Conservation (phyloP, 2,888 invertebrate genomes). For the Julus scanicus region DNA sequence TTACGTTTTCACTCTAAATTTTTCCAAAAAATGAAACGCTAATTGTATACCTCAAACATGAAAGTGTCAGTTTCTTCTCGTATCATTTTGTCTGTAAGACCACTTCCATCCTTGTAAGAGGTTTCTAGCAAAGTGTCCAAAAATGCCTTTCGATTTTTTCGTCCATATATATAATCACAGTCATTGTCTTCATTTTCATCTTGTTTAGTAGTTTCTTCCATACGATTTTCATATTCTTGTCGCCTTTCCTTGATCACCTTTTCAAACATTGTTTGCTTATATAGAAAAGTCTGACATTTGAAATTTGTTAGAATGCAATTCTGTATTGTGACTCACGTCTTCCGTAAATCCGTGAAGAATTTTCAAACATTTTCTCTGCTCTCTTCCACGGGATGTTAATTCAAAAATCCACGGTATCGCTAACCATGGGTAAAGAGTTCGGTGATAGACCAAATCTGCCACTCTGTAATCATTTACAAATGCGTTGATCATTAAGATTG, state of each 20-base stretch:
- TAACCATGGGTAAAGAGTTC: not conserved
- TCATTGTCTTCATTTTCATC: not conserved
- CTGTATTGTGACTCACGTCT: conserved; percentile 64
- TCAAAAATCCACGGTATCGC: not conserved
- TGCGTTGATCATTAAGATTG: too few species aligned
- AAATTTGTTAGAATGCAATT: too few species aligned
- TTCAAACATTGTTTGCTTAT: too few species aligned
- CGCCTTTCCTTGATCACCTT: not conserved
- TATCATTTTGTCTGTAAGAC: conserved; percentile 66
- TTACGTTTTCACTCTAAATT: too few species aligned
- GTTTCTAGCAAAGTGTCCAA: conserved; percentile 83
- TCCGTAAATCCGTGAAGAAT: conserved; percentile 67
- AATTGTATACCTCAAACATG: conserved; percentile 57
- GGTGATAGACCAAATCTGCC: not conserved
- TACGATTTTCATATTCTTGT: not conserved
- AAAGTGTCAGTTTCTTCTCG: conserved; percentile 64
- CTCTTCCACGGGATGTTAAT: conserved; percentile 57
- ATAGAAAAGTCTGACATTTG: too few species aligned
- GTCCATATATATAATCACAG: conserved; percentile 56
- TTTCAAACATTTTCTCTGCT: conserved; percentile 64
- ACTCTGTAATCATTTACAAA: not conserved
- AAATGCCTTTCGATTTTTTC: conserved; percentile 84
- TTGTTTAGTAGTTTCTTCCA: not conserved
- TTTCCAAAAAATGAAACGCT: too few species aligned
- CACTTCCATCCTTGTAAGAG: conserved; percentile 77